Evolutionary conservation across 2,113 vertebrate genomes (phyloP).

Genomic region (Indicator maculatus): DNA sequence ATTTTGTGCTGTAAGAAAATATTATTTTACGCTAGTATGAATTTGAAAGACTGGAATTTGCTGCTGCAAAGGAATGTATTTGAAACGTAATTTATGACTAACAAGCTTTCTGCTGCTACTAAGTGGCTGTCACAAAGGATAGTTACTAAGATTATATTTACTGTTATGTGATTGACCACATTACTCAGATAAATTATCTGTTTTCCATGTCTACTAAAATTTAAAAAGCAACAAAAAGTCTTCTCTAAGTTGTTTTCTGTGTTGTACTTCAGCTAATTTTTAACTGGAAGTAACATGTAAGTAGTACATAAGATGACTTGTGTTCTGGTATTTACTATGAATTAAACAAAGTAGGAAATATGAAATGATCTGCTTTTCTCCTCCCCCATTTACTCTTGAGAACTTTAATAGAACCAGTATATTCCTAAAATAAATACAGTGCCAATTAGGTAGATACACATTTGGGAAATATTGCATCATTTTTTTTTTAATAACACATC

Average conservation of each 20-base stretch:
- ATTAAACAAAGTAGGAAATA: neutral
- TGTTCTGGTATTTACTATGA: neutral
- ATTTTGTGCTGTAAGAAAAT: neutral
- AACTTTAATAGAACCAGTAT: neutral
- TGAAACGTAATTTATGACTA: neutral
- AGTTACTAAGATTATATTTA: neutral
- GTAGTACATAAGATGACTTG: neutral
- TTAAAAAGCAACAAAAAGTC: neutral
- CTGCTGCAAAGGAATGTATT: neutral
- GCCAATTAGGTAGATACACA: neutral
- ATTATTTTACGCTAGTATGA: neutral
- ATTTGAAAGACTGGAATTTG: neutral
- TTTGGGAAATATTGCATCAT: neutral
- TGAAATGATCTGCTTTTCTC: neutral
- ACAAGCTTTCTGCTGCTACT: neutral
- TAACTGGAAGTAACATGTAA: neutral
- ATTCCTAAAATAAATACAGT: neutral
- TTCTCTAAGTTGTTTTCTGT: neutral
- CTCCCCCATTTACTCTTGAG: neutral
- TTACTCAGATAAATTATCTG: neutral
- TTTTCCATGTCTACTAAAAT: neutral
- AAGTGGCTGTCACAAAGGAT: neutral
- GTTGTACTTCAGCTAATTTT: neutral
- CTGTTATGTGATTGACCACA: neutral
- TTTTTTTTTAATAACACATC: neutral